Evolutionary conservation across 2,888 invertebrate genomes (phyloP).

Genomic region (Agrochola litura): DNA sequence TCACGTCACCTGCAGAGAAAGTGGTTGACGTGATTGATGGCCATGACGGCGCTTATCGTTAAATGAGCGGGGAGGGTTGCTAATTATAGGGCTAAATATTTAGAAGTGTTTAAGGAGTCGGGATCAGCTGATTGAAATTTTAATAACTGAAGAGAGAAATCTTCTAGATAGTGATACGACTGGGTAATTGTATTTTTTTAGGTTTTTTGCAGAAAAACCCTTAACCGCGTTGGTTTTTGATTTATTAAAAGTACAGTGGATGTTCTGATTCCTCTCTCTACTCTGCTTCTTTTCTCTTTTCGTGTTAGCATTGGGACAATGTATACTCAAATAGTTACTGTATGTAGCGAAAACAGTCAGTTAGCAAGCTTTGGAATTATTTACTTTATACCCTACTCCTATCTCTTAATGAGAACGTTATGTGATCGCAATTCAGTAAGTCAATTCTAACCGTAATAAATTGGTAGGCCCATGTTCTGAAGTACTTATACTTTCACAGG

Average conservation of each 20-base stretch:
- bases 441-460: not conserved
- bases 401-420: not conserved
- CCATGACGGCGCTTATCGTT: conserved; percentile 36
- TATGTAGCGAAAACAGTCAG: no score
- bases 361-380: not conserved
- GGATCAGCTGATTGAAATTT: not conserved
- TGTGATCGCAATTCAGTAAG: not conserved
- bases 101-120: not conserved
- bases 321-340: not conserved
- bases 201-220: not conserved
- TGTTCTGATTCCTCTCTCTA: not conserved
- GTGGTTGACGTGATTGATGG: conserved; percentile 49
- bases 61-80: conserved; percentile 40
- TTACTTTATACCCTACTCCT: not conserved
- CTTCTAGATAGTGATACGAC: not conserved
- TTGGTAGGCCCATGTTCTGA: not conserved
- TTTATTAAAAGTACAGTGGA: not conserved
- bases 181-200: not conserved
- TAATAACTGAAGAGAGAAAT: not conserved
- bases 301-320: not conserved
- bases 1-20: conserved; percentile 41
- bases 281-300: not conserved
- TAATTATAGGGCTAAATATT: conserved; percentile 29
- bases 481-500: not conserved
- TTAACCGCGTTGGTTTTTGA: not conserved